A percentile compares a stretch with the other conserved stretches of the same genome.
Evolutionary conservation across 1,140 invertebrate species (phyloP).

Genomic region (Neodiprion fabricii): DNA sequence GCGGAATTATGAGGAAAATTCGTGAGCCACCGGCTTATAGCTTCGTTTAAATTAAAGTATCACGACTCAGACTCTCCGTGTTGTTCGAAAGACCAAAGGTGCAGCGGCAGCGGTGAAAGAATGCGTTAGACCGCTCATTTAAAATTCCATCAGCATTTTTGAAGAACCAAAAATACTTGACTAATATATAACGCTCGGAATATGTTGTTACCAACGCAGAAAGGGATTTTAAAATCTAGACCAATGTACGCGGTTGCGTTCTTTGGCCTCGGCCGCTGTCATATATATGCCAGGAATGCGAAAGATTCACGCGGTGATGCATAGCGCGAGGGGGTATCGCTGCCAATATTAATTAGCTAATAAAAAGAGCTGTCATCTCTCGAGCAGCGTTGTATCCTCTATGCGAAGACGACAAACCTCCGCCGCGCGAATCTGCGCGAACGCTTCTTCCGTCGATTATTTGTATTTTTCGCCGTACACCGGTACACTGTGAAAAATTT

Average conservation of each 20-base stretch:
- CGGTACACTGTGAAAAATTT: no score
- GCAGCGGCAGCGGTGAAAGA: constrained; percentile 23
- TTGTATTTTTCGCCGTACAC: no score
- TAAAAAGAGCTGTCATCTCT: constrained; percentile 5
- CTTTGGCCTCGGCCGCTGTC: background rate
- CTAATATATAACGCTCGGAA: constrained; percentile 43
- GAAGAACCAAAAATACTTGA: constrained; percentile 41
- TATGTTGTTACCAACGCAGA: constrained; percentile 27
- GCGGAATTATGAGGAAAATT: no score
- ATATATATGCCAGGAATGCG: background rate
- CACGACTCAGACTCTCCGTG: background rate
- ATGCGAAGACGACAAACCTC: no score
- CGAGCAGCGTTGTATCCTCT: no score
- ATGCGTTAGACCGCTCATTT: constrained; percentile 31
- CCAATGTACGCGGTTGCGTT: background rate
- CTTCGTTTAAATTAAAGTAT: background rate
- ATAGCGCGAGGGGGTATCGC: background rate
- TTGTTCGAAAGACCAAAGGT: background rate
- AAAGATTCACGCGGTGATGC: constrained; percentile 4
- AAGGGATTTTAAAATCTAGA: background rate
- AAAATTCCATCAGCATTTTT: constrained; percentile 29
- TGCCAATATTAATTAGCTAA: constrained; percentile 2
- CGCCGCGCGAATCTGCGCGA: no score
- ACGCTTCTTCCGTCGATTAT: no score
- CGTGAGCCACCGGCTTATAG: no score